Evolutionary conservation across 1,140 invertebrate genomes (phyloP).

Genomic region (Globodera rostochiensis): DNA sequence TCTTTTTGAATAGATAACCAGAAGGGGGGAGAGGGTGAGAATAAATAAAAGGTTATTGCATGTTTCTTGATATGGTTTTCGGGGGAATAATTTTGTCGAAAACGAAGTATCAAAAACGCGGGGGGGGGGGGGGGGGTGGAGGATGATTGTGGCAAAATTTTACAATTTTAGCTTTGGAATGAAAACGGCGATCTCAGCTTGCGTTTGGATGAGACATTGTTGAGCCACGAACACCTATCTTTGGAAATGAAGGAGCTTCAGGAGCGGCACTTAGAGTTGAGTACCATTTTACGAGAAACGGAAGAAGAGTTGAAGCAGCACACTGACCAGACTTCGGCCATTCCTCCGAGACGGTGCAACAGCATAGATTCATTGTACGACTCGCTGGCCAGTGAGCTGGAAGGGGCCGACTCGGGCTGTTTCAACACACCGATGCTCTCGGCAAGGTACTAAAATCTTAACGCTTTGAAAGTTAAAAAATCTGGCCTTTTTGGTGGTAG

Average conservation of each 20-base stretch:
- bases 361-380: constrained; percentile 58
- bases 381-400: constrained; percentile 58
- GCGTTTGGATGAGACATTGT: constrained; percentile 42
- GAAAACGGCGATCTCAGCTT: constrained; percentile 49
- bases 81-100: too few species aligned
- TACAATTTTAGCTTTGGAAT: constrained; percentile 38
- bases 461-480: background rate
- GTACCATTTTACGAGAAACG: constrained; percentile 52
- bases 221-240: constrained; percentile 45
- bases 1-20: too few species aligned
- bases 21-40: background rate
- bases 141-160: background rate
- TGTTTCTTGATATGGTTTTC: too few species aligned
- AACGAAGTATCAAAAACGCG: too few species aligned
- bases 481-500: background rate
- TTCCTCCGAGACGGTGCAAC: constrained; percentile 20
- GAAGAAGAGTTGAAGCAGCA: constrained; percentile 54
- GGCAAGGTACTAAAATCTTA: constrained; percentile 31
- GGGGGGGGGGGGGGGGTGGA: too few species aligned
- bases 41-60: too few species aligned
- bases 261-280: constrained; percentile 56
- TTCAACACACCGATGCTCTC: constrained; percentile 53
- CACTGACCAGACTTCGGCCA: constrained; percentile 27
- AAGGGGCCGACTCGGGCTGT: constrained; percentile 55
- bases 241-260: constrained; percentile 49